Evolutionary conservation across 2,888 invertebrate genomes (phyloP), one percentile per base, ranked within the genome.

Genomic region (Conomelus anceps): DNA sequence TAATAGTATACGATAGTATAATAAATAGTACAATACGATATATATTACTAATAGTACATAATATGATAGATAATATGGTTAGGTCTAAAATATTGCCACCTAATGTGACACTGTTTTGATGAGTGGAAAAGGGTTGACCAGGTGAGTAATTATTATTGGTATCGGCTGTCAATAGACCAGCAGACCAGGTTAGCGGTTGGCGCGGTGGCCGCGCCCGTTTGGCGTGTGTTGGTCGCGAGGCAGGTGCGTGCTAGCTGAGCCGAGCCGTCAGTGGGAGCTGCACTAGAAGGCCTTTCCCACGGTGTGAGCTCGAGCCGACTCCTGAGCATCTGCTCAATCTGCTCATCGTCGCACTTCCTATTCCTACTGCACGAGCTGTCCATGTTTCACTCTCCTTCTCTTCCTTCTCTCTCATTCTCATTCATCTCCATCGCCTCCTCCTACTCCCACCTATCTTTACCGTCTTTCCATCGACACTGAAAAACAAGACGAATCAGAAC

Each of bases 381-480:
- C 84, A 23, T 26, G 87, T 85, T n/a, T 88, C 23, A 34, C 26
- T 88, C 89, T 88, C 87, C 89, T 87, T 90, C 88, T 90, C 90
- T 89, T 88, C 34, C 86, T 88, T 85, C 22, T 85, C n/a, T 85
- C 85, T 23, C 23, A 22, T 22, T 85, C 22, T 22, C 85, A 23
- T 24, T 85, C 85, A 23, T 85, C 85, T 9, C 7, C n/a, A 6
- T 22, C 23, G 22, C 85, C 23, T n/a, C 1, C 23, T n/a, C 22
- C 3, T n/a, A 7, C 85, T 22, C 3, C 17, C 23, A 20, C 85
- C 24, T 17, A 23, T 24, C 24, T 24, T 23, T 85, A 22, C 23
- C 24, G 11, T 85, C 85, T 9, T n/a, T n/a, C n/a, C n/a, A n/a
- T n/a, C n/a, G n/a, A n/a, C n/a, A n/a, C n/a, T n/a, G n/a, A n/a